Base-by-base conservation (phyloP, 1,140 invertebrate genomes). In the Lepidurus arcticus region DNA sequence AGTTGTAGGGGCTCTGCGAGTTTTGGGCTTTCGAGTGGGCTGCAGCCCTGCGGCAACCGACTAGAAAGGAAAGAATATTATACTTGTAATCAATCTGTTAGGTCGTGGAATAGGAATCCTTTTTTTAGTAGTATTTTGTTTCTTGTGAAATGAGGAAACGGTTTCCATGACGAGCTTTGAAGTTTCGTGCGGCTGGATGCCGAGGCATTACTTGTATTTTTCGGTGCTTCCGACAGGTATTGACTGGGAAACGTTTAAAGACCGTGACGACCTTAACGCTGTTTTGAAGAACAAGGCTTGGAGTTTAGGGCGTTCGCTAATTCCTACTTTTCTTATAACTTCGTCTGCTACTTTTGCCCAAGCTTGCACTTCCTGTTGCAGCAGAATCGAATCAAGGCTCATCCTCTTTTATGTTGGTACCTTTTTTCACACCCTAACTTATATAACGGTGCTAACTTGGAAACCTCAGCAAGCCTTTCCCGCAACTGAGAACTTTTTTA, bases 371-470 rank as follows among this genome's bases (percentile, higher is more conserved):
- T 65, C 53, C 53, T 65, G 53, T n/a, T 21, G 53, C 53, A 65
- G 53, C 53, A 65, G 21, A 65, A 65, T 65, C 53, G 53, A 65
- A 65, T 65, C 21, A 65, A 65, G 53, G n/a, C 21, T 65, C 53
- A 65, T 65, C 53, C 53, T 65, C 53, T 65, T 65, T 65, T 65
- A 65, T 65, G 53, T 65, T 16, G 53, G 53, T 13, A 7, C 53
- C 53, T 65, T 65, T 65, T 65, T 65, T 65, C 53, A 21, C 53
- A 65, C 53, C 53, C 53, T 34, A 65, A 65, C 53, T 65, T 65
- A 65, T 34, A 34, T 3, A 34, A 34, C 53, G 53, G 16, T 21
- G 53, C n/a, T 7, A 65, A 65, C 53, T 65, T 65, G 16, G 53
- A 7, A 34, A 34, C 10, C 45, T 65, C 16, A n/a, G n/a, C 16